Evolutionary conservation across 2,797 vertebrate genomes (phyloP).

Genomic region (Artibeus lituratus): DNA sequence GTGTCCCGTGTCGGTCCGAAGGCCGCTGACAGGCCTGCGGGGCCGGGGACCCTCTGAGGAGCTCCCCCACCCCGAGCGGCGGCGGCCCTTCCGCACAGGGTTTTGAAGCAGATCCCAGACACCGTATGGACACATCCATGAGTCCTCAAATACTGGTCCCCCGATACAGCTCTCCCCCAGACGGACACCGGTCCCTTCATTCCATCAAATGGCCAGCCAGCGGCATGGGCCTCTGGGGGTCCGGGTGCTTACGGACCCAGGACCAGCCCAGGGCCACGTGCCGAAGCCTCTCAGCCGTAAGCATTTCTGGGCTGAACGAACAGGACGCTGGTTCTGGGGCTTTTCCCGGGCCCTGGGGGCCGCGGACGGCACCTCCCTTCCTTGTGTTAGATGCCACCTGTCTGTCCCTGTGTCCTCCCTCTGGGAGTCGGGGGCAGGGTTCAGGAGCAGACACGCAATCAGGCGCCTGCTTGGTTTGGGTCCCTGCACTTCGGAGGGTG

Average conservation of each 20-base stretch:
- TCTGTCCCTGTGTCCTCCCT: neutral
- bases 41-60: too few relatives aligned
- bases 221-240: neutral
- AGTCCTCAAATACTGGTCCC: neutral
- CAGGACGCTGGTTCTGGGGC: fast-evolving
- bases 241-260: too few relatives aligned
- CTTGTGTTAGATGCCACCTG: fast-evolving
- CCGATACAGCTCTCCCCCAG: fast-evolving
- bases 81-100: fast-evolving
- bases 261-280: fast-evolving
- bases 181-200: fast-evolving
- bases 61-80: neutral
- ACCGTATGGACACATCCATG: fast-evolving
- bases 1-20: fast-evolving
- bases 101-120: neutral
- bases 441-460: neutral
- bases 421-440: fast-evolving
- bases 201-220: fast-evolving
- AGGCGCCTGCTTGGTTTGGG: neutral
- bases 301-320: neutral
- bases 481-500: neutral
- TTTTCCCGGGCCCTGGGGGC: fast-evolving
- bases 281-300: neutral
- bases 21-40: fast-evolving
- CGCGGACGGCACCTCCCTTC: too few relatives aligned